These are phyloP conservation scores for Scaeva pyrastri DNA, from an alignment of 2,888 invertebrate species.

Conservation along the genomic window DNA sequence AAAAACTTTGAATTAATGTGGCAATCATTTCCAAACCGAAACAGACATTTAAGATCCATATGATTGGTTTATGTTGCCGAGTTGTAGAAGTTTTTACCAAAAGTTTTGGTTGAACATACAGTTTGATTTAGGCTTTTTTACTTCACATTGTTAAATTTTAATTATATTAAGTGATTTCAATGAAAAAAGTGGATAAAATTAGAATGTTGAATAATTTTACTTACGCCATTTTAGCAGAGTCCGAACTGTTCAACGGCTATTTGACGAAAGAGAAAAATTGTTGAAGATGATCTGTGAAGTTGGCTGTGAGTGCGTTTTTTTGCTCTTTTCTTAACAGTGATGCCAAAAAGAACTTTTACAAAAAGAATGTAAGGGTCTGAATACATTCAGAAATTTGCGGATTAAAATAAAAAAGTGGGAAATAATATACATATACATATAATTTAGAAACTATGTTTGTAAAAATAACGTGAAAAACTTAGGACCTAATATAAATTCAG, in stretches of 20 bases:
- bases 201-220: conserved; percentile 76
- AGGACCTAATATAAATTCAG: too few relatives aligned
- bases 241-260: conserved; percentile 65
- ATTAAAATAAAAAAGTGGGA: too few relatives aligned
- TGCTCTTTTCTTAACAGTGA: neutral
- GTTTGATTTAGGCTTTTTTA: neutral
- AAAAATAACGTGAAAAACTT: too few relatives aligned
- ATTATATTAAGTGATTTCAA: conserved; percentile 31
- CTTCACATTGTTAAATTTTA: conserved; percentile 58
- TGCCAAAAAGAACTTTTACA: neutral
- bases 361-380: too few relatives aligned
- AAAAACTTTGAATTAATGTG: conserved; percentile 79
- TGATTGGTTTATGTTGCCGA: conserved; percentile 83
- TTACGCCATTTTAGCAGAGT: conserved; percentile 80
- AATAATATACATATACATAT: too few relatives aligned
- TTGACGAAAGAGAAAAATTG: conserved; percentile 60
- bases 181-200: conserved; percentile 67
- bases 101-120: neutral
- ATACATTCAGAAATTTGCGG: too few relatives aligned
- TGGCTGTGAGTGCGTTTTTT: conserved; percentile 41
- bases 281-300: conserved; percentile 39
- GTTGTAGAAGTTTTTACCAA: neutral
- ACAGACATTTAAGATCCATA: conserved; percentile 80
- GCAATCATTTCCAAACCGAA: conserved; percentile 84
- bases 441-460: too few relatives aligned